Evolutionary conservation across 2,888 invertebrate genomes (phyloP).

Genomic region (Gymnoscelis rufifasciata): DNA sequence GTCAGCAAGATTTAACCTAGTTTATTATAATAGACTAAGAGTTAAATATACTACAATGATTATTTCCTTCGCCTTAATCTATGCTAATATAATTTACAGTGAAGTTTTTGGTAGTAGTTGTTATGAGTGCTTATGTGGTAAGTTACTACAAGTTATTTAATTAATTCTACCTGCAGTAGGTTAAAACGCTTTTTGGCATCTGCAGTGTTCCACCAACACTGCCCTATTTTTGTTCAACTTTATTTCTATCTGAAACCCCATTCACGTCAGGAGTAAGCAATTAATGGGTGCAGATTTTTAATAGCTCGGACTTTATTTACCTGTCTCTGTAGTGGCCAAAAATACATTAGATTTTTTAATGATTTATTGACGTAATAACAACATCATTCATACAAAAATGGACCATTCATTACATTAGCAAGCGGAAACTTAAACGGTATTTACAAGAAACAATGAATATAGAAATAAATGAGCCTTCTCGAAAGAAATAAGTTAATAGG

Average conservation of each 20-base stretch:
- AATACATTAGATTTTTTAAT: constrained; percentile 31
- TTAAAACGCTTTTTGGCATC: constrained; percentile 7
- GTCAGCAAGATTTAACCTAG: constrained; percentile 8
- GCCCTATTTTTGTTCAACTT: constrained; percentile 30
- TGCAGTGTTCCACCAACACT: constrained; percentile 20
- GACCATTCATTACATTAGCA: constrained; percentile 12
- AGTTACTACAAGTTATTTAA: too few relatives aligned
- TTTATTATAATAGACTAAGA: background rate
- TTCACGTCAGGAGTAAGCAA: constrained; percentile 38
- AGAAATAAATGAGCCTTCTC: constrained; percentile 22
- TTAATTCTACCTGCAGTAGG: constrained; percentile 6
- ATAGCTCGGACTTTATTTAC: constrained; percentile 40
- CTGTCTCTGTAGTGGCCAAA: constrained; percentile 36
- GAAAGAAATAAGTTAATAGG: constrained; percentile 16
- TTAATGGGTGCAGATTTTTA: constrained; percentile 42
- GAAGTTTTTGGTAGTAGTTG: too few relatives aligned
- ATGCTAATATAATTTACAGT: too few relatives aligned
- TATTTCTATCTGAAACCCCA: constrained; percentile 35
- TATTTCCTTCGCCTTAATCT: too few relatives aligned
- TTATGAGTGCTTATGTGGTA: too few relatives aligned
- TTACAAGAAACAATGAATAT: constrained; percentile 22
- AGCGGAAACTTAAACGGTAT: constrained; percentile 24
- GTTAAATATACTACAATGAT: too few relatives aligned
- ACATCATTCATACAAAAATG: constrained; percentile 4
- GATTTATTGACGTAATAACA: constrained; percentile 16